Evolutionary conservation across 2,797 vertebrate species (phyloP).

Genomic region (Protosalanx chinensis): DNA sequence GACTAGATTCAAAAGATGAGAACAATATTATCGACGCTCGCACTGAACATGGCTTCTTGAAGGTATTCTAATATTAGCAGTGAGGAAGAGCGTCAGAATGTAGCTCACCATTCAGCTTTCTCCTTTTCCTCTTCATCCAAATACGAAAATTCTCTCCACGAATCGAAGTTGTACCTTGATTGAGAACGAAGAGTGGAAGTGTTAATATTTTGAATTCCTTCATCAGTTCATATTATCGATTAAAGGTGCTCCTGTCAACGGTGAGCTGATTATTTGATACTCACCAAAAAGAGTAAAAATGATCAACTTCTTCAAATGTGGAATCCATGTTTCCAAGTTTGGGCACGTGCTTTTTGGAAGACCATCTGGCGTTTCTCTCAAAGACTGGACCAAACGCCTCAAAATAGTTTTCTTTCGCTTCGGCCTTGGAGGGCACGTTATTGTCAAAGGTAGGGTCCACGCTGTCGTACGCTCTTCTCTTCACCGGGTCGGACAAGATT

Average conservation of each 20-base stretch:
- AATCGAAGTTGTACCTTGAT: slow-evolving; percentile 97
- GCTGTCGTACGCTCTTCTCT: slow-evolving; percentile 94
- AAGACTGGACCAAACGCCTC: slow-evolving; percentile 88
- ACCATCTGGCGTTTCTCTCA: slow-evolving; percentile 95
- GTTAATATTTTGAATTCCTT: not conserved
- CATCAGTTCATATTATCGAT: not conserved
- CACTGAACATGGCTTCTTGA: not conserved
- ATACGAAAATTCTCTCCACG: slow-evolving; percentile 99
- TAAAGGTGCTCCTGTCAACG: not conserved
- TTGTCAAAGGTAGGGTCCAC: slow-evolving; percentile 98
- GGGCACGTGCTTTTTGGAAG: slow-evolving; percentile 87
- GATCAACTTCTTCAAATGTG: slow-evolving; percentile 94
- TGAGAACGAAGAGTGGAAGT: not conserved
- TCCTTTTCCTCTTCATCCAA: slow-evolving; percentile 99
- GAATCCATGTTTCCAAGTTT: slow-evolving; percentile 84
- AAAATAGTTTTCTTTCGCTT: slow-evolving; percentile 94
- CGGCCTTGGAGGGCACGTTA: slow-evolving; percentile 86
- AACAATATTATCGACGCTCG: not conserved
- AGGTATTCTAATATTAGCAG: not conserved
- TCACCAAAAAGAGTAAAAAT: slow-evolving; percentile 98
- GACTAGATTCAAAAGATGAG: slow-evolving; percentile 64
- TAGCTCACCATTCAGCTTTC: slow-evolving; percentile 93
- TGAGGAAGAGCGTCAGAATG: not conserved
- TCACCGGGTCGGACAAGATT: slow-evolving; percentile 90
- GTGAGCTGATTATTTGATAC: slow-evolving; percentile 37